phyloP scores from a whole-genome alignment of 2,888 invertebrate species.

The Torymus tubicola region DNA sequence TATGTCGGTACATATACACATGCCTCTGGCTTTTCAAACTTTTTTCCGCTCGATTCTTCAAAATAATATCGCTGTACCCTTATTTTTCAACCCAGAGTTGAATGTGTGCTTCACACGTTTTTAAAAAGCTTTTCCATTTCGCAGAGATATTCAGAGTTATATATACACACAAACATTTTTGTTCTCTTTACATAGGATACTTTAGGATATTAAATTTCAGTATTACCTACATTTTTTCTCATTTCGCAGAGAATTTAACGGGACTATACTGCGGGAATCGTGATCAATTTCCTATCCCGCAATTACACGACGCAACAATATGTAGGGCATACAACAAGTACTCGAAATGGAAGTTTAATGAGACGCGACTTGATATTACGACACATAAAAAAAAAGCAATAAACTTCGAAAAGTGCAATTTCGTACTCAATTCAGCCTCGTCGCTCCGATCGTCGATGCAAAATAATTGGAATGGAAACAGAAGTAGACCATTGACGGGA shows the following conservation, averaged over 20 bases:
- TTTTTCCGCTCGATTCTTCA: slow-evolving; percentile 5
- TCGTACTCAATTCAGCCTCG: not conserved
- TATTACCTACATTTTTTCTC: too few relatives aligned
- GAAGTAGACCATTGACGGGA: not conserved
- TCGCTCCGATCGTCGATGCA: not conserved
- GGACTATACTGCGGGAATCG: too few relatives aligned
- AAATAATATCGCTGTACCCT: not conserved
- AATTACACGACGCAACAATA: not conserved
- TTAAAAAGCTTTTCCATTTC: too few relatives aligned
- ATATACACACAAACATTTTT: too few relatives aligned
- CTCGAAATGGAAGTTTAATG: too few relatives aligned
- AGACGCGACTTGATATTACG: too few relatives aligned
- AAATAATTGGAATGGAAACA: slow-evolving; percentile 18
- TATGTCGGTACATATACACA: not conserved
- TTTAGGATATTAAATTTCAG: too few relatives aligned
- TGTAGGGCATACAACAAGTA: too few relatives aligned
- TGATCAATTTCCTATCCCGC: not conserved
- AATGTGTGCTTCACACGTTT: too few relatives aligned
- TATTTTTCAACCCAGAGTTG: not conserved
- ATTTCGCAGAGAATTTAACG: too few relatives aligned
- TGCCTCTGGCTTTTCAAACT: not conserved
- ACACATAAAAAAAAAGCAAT: not conserved
- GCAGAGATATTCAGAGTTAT: too few relatives aligned
- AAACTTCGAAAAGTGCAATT: not conserved
- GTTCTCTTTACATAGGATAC: too few relatives aligned